Evolutionary conservation across 92 coral and sea anemone species (phyloP).

Genomic region (Nematostella vectensis): DNA sequence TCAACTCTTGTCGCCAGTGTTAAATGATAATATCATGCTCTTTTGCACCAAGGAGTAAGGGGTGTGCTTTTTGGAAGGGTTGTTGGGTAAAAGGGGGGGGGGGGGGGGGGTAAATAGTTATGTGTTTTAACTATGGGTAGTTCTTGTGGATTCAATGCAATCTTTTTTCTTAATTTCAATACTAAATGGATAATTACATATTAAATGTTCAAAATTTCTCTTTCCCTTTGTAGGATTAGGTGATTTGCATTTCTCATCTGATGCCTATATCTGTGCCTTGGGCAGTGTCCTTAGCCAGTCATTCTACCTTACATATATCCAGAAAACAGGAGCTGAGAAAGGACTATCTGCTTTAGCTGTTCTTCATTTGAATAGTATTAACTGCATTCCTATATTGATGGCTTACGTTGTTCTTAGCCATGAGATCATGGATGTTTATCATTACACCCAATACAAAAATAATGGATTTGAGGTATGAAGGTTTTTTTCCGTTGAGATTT

Average conservation of each 20-base stretch:
- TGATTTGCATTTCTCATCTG: conserved; percentile 58
- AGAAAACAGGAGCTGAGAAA: conserved; percentile 76
- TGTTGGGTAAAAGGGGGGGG: no score
- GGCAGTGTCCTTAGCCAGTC: conserved; percentile 83
- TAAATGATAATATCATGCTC: no score
- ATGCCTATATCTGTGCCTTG: conserved; percentile 76
- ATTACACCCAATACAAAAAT: conserved; percentile 25
- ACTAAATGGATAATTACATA: no score
- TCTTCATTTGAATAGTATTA: conserved; percentile 72
- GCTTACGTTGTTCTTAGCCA: conserved; percentile 41
- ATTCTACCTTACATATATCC: conserved; percentile 72
- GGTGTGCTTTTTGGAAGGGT: no score
- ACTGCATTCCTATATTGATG: conserved; percentile 69
- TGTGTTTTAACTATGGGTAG: no score
- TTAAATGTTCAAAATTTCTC: no score
- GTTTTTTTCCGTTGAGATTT: no score
- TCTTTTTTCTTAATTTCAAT: no score
- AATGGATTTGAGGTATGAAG: conserved; percentile 13
- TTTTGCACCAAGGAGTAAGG: no score
- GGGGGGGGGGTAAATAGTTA: no score
- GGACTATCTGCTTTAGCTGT: conserved; percentile 68
- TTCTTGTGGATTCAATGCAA: no score
- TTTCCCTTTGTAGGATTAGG: conserved; percentile 52
- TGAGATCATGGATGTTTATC: conserved; percentile 35
- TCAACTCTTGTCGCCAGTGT: no score